Evolutionary conservation across 2,113 vertebrate genomes (phyloP), one percentile per base, ranked within the genome.

Genomic region (Meleagris gallopavo): DNA sequence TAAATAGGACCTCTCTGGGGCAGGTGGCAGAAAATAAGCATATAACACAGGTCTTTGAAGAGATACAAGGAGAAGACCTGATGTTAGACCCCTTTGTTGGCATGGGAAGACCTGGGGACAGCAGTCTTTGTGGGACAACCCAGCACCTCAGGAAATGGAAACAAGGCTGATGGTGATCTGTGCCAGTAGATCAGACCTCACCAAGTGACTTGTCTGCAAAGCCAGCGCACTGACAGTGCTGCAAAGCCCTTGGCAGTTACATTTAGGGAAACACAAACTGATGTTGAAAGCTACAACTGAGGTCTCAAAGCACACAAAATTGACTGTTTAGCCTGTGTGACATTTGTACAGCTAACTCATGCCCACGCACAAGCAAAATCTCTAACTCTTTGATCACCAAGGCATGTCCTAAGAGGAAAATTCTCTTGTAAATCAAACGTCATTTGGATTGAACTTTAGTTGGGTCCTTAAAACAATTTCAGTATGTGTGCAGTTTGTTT

Each of bases 371-470:
- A 20, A 32, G 14, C 36, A 72, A 45, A 81, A 46, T 52, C 21
- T 86, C 41, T 86, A 5, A 2, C 43, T 55, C 17, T 62, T 13
- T 74, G 80, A 78, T 84, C 57, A 72, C 52, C 19, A 67, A 83
- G 45, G 8, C 30, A 20, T 67, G 66, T 64, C 25, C 32, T 74
- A 12, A 60, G 81, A 78, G 34, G 9, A 81, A 24, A 34, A 38
- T 67, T 81, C 67, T 84, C 48, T 55, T 81, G 70, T 57, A 78
- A 90, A 89, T 50, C n/a, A 86, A 48, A 62, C 72, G 84, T 72
- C 43, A n/a, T 52, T 87, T 62, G 48, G 32, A 90, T 91, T 77
- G 90, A 58, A 11, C 38, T 92, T 74, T 78, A 78, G 5, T 32
- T 60, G 15, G 6, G 13, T 54, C 25, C 43, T 90, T 77, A 70